Percentiles rank a stretch among this genome's conserved stretches.
Conservation (phyloP, 2,797 vertebrate species). For the Neoniphon sammara region DNA sequence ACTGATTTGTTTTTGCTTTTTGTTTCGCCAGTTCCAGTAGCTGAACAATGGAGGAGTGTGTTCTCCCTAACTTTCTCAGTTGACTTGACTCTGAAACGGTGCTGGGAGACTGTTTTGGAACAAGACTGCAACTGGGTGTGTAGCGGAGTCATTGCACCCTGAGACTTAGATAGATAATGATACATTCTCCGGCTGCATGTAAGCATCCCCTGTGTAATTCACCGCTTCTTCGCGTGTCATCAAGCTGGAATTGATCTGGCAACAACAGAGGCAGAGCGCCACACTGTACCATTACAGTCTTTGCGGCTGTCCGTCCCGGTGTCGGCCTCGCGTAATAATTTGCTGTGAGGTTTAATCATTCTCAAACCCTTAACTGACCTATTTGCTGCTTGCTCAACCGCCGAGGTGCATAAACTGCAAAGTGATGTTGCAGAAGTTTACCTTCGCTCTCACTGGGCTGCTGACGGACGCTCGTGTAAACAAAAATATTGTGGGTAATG, state of each 20-base stretch:
- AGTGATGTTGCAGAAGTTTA: constrained; percentile 14
- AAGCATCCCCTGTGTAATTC: constrained; percentile 49
- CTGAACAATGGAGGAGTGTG: background rate
- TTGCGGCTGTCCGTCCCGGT: background rate
- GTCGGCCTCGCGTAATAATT: constrained; percentile 34
- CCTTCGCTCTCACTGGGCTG: constrained; percentile 38
- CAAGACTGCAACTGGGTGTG: constrained; percentile 30
- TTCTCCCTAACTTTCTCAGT: constrained; percentile 7
- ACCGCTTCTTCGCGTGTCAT: constrained; percentile 54
- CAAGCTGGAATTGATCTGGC: constrained; percentile 46
- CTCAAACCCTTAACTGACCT: background rate
- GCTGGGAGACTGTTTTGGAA: constrained; percentile 47
- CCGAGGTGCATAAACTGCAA: background rate
- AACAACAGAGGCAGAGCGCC: constrained; percentile 33
- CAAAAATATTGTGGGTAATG: background rate
- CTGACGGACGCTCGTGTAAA: constrained; percentile 33
- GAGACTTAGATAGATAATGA: constrained; percentile 61
- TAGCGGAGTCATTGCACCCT: constrained; percentile 31
- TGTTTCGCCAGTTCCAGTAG: too few relatives aligned
- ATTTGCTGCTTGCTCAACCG: constrained; percentile 5
- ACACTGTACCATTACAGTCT: constrained; percentile 11
- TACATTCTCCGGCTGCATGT: constrained; percentile 33
- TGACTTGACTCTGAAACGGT: background rate
- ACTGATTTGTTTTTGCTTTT: too few relatives aligned
- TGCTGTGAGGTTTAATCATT: constrained; percentile 52